Conservation (phyloP, 2,888 invertebrate genomes). For the Melitaea athalia region DNA sequence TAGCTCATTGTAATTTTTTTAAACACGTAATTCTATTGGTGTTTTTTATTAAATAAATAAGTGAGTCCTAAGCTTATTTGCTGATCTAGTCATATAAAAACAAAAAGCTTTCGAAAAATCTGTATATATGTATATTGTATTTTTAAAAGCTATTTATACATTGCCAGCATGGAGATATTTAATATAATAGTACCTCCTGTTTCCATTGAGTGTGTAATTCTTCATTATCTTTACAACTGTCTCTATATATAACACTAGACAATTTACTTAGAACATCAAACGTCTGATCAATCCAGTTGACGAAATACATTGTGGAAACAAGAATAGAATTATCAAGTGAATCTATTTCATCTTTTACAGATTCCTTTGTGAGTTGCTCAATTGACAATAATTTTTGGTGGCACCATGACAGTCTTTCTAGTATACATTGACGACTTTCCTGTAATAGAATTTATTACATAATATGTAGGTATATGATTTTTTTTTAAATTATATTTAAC, state of each 20-base stretch:
- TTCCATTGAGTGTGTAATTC: constrained; percentile 57
- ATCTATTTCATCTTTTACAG: constrained; percentile 35
- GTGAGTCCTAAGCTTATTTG: no score
- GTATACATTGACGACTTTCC: constrained; percentile 67
- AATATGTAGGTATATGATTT: neutral
- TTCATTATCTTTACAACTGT: constrained; percentile 55
- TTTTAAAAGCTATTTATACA: no score
- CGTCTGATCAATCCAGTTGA: constrained; percentile 77
- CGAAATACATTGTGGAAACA: constrained; percentile 68
- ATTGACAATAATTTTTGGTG: constrained; percentile 57
- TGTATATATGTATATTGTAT: no score
- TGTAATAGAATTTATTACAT: constrained; percentile 41
- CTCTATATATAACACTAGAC: constrained; percentile 58
- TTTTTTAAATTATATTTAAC: neutral
- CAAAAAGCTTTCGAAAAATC: no score
- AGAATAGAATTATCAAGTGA: constrained; percentile 53
- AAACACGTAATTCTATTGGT: no score
- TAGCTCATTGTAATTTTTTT: no score
- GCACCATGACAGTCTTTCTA: constrained; percentile 72
- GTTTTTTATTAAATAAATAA: no score
- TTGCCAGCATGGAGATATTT: no score
- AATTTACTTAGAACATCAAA: constrained; percentile 68
- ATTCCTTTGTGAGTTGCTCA: constrained; percentile 50
- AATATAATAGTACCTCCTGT: constrained; percentile 49
- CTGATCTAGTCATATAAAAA: no score